Evolutionary conservation across 2,888 invertebrate genomes (phyloP).

Genomic region (Rhopalosiphum nymphaeae): DNA sequence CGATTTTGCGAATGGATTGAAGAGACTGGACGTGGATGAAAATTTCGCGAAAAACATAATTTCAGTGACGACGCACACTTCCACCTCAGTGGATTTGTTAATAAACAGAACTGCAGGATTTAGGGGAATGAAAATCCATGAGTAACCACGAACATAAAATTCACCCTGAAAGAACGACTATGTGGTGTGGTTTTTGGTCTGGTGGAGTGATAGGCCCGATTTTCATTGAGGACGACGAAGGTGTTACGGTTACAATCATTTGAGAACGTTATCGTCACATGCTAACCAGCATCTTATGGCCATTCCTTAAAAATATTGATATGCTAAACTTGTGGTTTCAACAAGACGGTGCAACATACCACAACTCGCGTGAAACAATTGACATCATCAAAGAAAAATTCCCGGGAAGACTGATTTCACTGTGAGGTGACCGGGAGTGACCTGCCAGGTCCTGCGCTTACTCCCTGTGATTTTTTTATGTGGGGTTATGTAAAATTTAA

Average conservation of each 20-base stretch:
- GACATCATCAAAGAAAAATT: neutral
- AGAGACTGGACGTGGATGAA: neutral
- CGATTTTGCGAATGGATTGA: too few relatives aligned
- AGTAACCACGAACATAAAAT: neutral
- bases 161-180: neutral
- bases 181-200: neutral
- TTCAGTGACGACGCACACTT: neutral
- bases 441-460: neutral
- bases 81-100: neutral
- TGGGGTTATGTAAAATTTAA: neutral
- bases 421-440: neutral
- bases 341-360: neutral
- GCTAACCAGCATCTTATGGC: neutral
- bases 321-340: neutral
- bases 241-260: neutral
- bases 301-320: neutral
- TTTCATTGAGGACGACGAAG: neutral
- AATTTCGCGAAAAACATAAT: neutral
- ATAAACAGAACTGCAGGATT: slow-evolving; percentile 12
- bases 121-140: neutral
- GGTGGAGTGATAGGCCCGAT: neutral
- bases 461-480: neutral
- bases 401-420: neutral
- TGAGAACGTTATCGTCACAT: slow-evolving; percentile 16
- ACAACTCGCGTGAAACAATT: slow-evolving; percentile 1